These are phyloP conservation scores for Amniataba percoides DNA, from an alignment of 2,797 vertebrate genomes.

Conservation along the genomic window DNA sequence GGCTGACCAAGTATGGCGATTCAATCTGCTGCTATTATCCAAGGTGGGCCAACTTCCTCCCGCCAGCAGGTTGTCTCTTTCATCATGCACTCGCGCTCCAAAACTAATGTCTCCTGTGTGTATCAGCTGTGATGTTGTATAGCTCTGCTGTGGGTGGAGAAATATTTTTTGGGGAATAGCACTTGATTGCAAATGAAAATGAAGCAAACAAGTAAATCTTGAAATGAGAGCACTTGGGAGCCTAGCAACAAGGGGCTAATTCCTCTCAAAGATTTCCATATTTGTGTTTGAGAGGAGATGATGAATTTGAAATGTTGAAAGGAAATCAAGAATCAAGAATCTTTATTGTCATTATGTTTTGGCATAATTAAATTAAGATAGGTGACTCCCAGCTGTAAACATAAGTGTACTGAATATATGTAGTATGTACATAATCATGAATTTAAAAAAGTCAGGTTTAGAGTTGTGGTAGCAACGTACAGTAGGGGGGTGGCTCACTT, in stretches of 20 bases:
- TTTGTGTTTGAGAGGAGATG: slow-evolving; percentile 13
- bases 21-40: slow-evolving; percentile 81
- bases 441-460: too few relatives aligned
- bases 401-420: too few relatives aligned
- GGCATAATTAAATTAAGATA: slow-evolving; percentile 23
- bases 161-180: slow-evolving; percentile 19
- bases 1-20: slow-evolving; percentile 76
- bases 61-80: slow-evolving; percentile 62
- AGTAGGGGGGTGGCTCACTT: too few relatives aligned
- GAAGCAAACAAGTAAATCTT: slow-evolving; percentile 31
- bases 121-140: slow-evolving; percentile 37
- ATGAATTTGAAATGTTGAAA: slow-evolving; percentile 22
- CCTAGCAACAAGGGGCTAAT: slow-evolving; percentile 37
- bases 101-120: slow-evolving; percentile 41
- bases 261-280: slow-evolving; percentile 27
- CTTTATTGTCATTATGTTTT: too few relatives aligned
- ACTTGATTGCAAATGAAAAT: slow-evolving; percentile 49
- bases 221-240: slow-evolving; percentile 35
- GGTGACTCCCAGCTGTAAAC: too few relatives aligned
- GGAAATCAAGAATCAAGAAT: slow-evolving; percentile 28
- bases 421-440: too few relatives aligned
- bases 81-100: slow-evolving; percentile 48
- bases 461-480: too few relatives aligned
- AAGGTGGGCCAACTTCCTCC: slow-evolving; percentile 79
- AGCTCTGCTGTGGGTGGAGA: slow-evolving; percentile 26